Percentiles rank a stretch among this genome's conserved stretches.
Evolutionary conservation across 2,113 vertebrate genomes (phyloP).

Genomic region (Marmota flaviventris): DNA sequence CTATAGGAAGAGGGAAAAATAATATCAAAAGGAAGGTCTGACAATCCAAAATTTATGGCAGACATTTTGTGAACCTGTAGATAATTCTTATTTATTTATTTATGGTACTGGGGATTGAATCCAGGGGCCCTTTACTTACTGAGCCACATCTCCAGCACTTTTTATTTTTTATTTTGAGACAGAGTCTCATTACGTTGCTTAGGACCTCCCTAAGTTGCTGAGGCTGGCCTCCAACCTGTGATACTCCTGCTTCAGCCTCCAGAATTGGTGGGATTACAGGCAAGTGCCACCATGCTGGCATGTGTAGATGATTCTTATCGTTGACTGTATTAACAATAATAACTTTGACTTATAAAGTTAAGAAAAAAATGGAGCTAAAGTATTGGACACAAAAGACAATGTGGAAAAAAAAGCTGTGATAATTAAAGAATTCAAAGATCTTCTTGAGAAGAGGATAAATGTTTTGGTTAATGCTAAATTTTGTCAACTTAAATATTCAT

Average conservation of each 20-base stretch:
- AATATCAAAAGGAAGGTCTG: neutral
- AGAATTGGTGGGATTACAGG: too few species aligned
- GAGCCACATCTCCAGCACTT: too few species aligned
- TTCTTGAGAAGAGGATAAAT: neutral
- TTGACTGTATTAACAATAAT: neutral
- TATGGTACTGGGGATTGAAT: too few species aligned
- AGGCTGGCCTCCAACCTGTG: too few species aligned
- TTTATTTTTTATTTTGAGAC: too few species aligned
- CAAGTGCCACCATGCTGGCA: neutral
- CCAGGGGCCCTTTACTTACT: too few species aligned
- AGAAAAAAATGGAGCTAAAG: neutral
- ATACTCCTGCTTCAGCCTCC: too few species aligned
- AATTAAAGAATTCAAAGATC: neutral
- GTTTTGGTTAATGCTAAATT: neutral
- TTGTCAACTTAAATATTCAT: neutral
- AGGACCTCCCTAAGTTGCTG: too few species aligned
- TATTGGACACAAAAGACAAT: neutral
- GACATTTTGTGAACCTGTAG: neutral
- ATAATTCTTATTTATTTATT: neutral
- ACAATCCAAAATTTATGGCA: neutral
- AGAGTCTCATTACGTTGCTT: too few species aligned
- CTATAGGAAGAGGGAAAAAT: neutral
- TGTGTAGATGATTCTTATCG: neutral
- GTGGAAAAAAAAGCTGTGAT: neutral
- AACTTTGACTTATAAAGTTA: neutral